Evolutionary conservation across 2,797 vertebrate species (phyloP).

Genomic region (Rhinella marina): DNA sequence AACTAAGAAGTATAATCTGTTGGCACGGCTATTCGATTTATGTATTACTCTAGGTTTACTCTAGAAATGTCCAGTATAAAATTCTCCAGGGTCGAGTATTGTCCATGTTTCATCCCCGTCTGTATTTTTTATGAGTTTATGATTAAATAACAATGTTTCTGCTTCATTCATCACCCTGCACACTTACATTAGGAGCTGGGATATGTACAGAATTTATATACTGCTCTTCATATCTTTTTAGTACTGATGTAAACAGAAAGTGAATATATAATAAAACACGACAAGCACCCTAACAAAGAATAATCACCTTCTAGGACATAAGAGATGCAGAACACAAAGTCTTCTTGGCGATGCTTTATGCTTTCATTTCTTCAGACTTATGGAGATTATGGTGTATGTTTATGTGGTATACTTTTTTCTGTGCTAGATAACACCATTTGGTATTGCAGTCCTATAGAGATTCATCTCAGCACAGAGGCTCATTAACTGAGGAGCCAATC

Average conservation of each 20-base stretch:
- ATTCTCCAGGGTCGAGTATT: constrained; percentile 39
- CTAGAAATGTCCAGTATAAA: constrained; percentile 33
- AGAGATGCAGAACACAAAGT: not conserved
- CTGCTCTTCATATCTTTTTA: constrained; percentile 16
- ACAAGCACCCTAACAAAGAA: constrained; percentile 10
- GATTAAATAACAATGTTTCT: constrained; percentile 40
- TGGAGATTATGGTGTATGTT: not conserved
- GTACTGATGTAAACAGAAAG: constrained; percentile 16
- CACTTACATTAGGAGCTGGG: not conserved
- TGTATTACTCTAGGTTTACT: no score
- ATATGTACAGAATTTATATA: not conserved
- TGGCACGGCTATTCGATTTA: not conserved
- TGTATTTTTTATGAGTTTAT: constrained; percentile 36
- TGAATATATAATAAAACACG: constrained; percentile 19
- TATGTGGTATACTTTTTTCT: not conserved
- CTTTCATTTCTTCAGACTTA: not conserved
- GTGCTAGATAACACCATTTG: constrained; percentile 13
- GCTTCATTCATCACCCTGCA: constrained; percentile 11
- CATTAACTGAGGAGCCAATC: not conserved
- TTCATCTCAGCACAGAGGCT: not conserved
- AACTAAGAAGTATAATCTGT: not conserved
- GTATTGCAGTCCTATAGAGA: not conserved
- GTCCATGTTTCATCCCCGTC: constrained; percentile 37
- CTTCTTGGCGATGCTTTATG: not conserved
- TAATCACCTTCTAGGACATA: not conserved